A percentile compares a stretch with the other conserved stretches of the same genome.
These are phyloP conservation scores for Dreissena polymorpha DNA, from an alignment of 1,140 invertebrate genomes.

Conservation along the genomic window DNA sequence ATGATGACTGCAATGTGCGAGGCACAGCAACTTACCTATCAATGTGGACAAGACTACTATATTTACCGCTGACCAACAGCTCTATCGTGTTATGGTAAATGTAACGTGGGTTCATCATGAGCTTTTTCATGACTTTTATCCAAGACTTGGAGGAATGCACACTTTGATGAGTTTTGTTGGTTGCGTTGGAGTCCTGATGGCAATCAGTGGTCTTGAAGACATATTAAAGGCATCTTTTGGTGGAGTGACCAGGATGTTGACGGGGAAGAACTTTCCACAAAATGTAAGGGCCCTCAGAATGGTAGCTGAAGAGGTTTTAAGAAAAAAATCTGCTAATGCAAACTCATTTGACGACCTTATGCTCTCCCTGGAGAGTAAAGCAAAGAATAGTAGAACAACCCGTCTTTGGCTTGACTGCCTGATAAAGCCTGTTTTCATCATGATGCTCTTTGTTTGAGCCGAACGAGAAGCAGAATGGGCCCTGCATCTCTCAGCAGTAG, in stretches of 20 bases:
- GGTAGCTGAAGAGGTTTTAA: slow-evolving; percentile 49
- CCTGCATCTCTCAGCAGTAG: slow-evolving; percentile 55
- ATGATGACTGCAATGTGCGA: slow-evolving; percentile 59
- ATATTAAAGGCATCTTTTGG: slow-evolving; percentile 52
- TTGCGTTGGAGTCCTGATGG: slow-evolving; percentile 61
- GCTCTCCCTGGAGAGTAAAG: slow-evolving; percentile 1
- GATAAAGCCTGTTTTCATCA: slow-evolving; percentile 63
- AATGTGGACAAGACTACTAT: slow-evolving; percentile 49
- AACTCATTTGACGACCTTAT: not conserved
- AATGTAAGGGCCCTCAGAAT: slow-evolving; percentile 59
- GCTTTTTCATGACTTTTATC: too few relatives aligned
- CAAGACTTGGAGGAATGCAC: slow-evolving; percentile 59
- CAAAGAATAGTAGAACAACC: slow-evolving; percentile 55
- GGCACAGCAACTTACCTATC: too few relatives aligned
- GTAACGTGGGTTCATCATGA: too few relatives aligned
- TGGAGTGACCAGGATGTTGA: slow-evolving; percentile 56
- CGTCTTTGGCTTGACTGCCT: slow-evolving; percentile 62
- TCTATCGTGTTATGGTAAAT: too few relatives aligned
- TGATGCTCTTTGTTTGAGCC: slow-evolving; percentile 60
- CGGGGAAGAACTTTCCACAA: slow-evolving; percentile 61
- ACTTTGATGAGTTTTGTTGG: slow-evolving; percentile 62
- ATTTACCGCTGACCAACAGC: slow-evolving; percentile 18
- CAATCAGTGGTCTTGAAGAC: slow-evolving; percentile 50
- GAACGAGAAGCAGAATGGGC: slow-evolving; percentile 65
- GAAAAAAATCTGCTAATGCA: not conserved